A percentile compares a stretch with the other conserved stretches of the same genome.
Evolutionary conservation across 2,888 invertebrate species (phyloP).

Genomic region (Protophormia terraenovae): DNA sequence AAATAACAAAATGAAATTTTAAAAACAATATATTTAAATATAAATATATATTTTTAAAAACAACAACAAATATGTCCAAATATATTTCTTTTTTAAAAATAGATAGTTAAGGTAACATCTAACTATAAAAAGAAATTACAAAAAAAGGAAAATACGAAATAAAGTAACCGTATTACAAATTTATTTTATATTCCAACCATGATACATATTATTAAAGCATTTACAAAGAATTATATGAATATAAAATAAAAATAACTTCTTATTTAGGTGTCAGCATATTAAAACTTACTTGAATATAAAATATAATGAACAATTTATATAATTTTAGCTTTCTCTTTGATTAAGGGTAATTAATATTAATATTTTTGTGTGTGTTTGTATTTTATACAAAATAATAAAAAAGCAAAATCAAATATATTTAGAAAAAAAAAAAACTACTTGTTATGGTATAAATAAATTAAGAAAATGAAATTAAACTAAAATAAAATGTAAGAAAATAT

Average conservation of each 20-base stretch:
- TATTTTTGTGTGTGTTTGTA: constrained; percentile 9
- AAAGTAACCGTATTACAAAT: background rate
- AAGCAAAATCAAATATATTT: background rate
- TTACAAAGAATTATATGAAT: constrained; percentile 27
- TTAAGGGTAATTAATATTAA: background rate
- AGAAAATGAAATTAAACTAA: background rate
- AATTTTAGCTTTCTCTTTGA: constrained; percentile 22
- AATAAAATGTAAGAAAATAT: background rate
- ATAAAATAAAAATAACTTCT: background rate
- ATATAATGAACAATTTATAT: constrained; percentile 2
- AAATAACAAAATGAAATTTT: constrained; percentile 17
- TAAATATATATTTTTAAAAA: background rate
- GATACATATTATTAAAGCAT: constrained; percentile 41
- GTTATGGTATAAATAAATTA: background rate
- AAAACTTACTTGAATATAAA: background rate
- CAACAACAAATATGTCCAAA: background rate
- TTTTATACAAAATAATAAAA: background rate
- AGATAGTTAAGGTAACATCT: too few relatives aligned
- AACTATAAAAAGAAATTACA: background rate
- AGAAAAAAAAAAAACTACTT: background rate
- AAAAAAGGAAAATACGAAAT: background rate
- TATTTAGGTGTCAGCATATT: constrained; percentile 19
- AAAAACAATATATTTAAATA: constrained; percentile 9
- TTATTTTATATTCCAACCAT: background rate
- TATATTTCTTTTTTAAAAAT: background rate